phyloP scores from a whole-genome alignment of 2,888 invertebrate species.

The Arrhopalites spinosus region DNA sequence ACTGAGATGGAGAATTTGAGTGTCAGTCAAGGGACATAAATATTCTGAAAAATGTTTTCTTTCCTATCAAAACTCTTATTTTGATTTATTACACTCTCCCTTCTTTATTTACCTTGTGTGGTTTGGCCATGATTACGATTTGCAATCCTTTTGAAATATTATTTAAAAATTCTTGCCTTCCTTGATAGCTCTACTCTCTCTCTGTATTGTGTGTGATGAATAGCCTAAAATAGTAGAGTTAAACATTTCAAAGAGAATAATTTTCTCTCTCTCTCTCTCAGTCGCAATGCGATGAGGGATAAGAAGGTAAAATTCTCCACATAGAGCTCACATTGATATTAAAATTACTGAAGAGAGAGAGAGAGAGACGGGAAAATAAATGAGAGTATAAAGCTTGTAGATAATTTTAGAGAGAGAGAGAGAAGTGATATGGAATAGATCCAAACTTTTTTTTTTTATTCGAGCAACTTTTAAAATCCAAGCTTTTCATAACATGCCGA shows the following conservation, averaged over 20 bases:
- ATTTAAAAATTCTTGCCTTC: background rate
- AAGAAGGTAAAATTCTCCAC: background rate
- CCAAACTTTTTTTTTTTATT: constrained; percentile 31
- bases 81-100: constrained; percentile 8
- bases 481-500: constrained; percentile 29
- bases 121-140: background rate
- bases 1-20: background rate
- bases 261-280: too few species aligned
- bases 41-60: constrained; percentile 15
- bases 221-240: too few species aligned
- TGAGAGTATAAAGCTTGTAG: constrained; percentile 28
- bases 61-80: constrained; percentile 13
- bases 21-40: constrained; percentile 24
- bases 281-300: background rate
- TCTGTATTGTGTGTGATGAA: background rate
- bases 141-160: background rate
- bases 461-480: constrained; percentile 18
- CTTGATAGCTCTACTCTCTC: background rate
- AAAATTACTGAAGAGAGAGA: background rate
- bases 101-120: constrained; percentile 15
- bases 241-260: too few species aligned
- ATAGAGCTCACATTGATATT: background rate
- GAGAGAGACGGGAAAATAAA: background rate
- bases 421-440: constrained; percentile 33
- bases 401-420: constrained; percentile 41